Evolutionary conservation across 1,140 invertebrate genomes (phyloP).

Genomic region (Atta cephalotes): DNA sequence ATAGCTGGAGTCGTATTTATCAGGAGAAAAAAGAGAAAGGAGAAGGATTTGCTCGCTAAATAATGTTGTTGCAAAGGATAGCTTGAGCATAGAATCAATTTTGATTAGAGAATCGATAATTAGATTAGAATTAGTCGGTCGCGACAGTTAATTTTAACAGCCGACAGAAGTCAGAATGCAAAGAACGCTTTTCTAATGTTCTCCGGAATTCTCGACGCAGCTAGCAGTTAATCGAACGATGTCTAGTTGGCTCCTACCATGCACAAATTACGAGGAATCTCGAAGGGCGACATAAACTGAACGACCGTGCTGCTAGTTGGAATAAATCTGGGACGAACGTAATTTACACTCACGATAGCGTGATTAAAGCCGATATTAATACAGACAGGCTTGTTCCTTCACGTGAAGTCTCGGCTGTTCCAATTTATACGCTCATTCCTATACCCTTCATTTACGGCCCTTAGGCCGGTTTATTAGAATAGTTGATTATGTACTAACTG

Average conservation of each 20-base stretch:
- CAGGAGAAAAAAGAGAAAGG: background rate
- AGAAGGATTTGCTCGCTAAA: conserved; percentile 14
- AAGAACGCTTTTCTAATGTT: conserved; percentile 26
- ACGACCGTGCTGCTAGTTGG: conserved; percentile 36
- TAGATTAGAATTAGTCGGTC: conserved; percentile 42
- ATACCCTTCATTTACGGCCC: conserved; percentile 14
- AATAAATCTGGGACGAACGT: conserved; percentile 54
- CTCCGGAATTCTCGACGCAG: conserved; percentile 8
- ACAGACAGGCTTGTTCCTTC: conserved; percentile 39
- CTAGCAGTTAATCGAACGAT: conserved; percentile 41
- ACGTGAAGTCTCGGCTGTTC: conserved; percentile 4
- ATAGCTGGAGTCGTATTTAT: conserved; percentile 24
- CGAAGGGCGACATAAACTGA: conserved; percentile 41
- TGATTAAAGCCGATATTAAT: conserved; percentile 60
- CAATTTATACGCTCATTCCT: background rate
- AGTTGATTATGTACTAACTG: conserved; percentile 21
- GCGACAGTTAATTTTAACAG: conserved; percentile 42
- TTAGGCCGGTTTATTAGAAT: conserved; percentile 38
- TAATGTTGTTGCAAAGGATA: conserved; percentile 42
- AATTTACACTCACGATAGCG: conserved; percentile 53
- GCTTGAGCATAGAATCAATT: conserved; percentile 39
- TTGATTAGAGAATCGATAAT: conserved; percentile 54
- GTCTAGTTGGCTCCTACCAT: background rate
- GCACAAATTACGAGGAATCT: conserved; percentile 54
- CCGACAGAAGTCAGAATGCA: conserved; percentile 40